These are phyloP conservation scores for Camponotus pennsylvanicus DNA, from an alignment of 1,140 invertebrate genomes.

Conservation along the genomic window DNA sequence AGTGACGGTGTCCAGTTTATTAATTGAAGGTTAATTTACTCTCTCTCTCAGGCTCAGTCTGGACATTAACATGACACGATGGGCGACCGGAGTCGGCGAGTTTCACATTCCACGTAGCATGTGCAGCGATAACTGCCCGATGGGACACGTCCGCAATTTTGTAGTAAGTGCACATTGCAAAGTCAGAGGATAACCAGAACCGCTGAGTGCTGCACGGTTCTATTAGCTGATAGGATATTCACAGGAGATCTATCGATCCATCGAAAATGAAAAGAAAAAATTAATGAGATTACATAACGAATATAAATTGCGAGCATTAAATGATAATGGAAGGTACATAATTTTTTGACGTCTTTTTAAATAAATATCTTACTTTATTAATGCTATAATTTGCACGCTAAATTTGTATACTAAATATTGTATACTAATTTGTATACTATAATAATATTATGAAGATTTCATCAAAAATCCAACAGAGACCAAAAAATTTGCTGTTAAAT, in stretches of 20 bases:
- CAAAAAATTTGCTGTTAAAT: conserved; percentile 12
- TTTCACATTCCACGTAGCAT: conserved; percentile 87
- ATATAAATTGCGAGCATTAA: background rate
- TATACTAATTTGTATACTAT: background rate
- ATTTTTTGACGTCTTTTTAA: background rate
- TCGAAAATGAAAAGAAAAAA: conserved; percentile 10
- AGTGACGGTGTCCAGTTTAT: background rate
- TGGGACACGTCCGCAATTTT: conserved; percentile 88
- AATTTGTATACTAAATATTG: background rate
- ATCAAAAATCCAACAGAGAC: background rate
- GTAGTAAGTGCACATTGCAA: conserved; percentile 82
- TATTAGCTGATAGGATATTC: conserved; percentile 24
- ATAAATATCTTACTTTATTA: background rate
- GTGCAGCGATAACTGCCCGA: conserved; percentile 89
- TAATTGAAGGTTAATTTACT: conserved; percentile 41
- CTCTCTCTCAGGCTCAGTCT: conserved; percentile 79
- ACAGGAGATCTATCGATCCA: conserved; percentile 9
- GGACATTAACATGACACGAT: conserved; percentile 84
- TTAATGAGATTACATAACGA: background rate
- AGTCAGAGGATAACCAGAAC: conserved; percentile 42
- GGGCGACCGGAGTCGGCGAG: conserved; percentile 79
- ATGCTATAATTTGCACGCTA: background rate
- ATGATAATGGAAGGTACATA: background rate
- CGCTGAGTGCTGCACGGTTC: conserved; percentile 12
- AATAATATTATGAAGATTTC: background rate